Base-by-base conservation (phyloP, 2,113 vertebrate genomes). In the Sinocyclocheilus anophthalmus region DNA sequence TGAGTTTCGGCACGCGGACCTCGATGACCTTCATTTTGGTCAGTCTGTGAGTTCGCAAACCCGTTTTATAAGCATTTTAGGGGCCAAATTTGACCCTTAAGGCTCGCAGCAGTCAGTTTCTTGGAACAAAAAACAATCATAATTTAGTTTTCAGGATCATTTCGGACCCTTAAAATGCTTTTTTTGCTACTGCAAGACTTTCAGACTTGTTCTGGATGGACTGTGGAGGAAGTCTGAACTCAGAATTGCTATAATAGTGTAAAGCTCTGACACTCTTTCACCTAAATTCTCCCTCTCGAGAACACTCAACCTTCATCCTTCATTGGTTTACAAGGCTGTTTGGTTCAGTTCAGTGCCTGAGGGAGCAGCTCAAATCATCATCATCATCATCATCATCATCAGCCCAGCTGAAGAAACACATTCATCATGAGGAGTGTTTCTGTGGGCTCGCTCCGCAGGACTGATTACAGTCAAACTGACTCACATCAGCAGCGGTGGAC, bases 391-490 rank as follows among this genome's bases (percentile, higher is more conserved):
- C 75, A 53, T 76, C 72, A 42, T 84, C 83, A 84, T 73, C 57
- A 65, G 11, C 11, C 22, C 30, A 42, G 55, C 13, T 16, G 55
- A 22, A 39, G 55, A 79, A 61, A 39, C 53, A 8, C 76, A n/a
- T 79, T 78, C 53, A 57, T 78, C 50, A 57, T 3, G 50, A 57
- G 50, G 16, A 55, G 50, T 5, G 18, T 37, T 55, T 78, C 53
- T 57, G 69, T 72, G 33, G 18, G 37, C 18, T 39, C 20, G 33
- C 70, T 57, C 20, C n/a, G 14, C 76, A 57, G 20, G 9, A 80
- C 76, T 85, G 65, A 61, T 59, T 65, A 81, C 67, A 81, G 3
- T 59, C 50, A 81, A 55, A 63, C 85, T 30, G 26, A 80, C 75
- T 75, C 75, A 45, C 18, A 78, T 22, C 57, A 48, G 45, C 16